Evolutionary conservation across 2,888 invertebrate species (phyloP).

Genomic region (Pyrochroa serraticornis): DNA sequence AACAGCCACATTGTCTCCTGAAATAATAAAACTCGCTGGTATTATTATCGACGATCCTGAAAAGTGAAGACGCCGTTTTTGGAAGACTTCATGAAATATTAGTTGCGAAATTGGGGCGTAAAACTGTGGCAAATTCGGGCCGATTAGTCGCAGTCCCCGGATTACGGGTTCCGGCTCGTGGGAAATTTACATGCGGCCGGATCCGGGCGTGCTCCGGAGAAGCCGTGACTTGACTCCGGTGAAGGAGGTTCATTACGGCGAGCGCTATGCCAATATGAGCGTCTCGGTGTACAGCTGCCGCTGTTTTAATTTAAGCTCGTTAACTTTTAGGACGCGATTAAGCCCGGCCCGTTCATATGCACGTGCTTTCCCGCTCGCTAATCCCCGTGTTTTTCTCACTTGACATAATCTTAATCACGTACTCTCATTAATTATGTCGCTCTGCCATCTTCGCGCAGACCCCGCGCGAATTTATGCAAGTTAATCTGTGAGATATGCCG

Average conservation of each 20-base stretch:
- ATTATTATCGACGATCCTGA: too few species aligned
- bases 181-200: constrained; percentile 24
- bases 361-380: constrained; percentile 29
- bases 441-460: constrained; percentile 47
- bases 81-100: constrained; percentile 18
- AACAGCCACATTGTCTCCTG: constrained; percentile 5
- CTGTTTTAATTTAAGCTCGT: constrained; percentile 39
- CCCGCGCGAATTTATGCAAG: constrained; percentile 52
- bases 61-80: not conserved
- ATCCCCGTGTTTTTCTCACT: constrained; percentile 37
- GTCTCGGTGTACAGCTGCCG: constrained; percentile 30
- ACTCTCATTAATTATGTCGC: constrained; percentile 54
- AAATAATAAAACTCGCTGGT: too few species aligned
- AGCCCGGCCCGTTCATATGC: constrained; percentile 30
- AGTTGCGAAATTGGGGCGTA: constrained; percentile 21
- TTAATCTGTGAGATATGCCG: constrained; percentile 53
- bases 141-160: constrained; percentile 18
- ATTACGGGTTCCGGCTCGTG: constrained; percentile 15
- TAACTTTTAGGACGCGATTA: constrained; percentile 38
- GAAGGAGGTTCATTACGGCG: not conserved
- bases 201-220: constrained; percentile 13
- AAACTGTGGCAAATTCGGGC: constrained; percentile 28
- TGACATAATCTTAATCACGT: constrained; percentile 57
- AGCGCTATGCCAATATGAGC: constrained; percentile 23
- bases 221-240: not conserved